Evolutionary conservation across 2,113 vertebrate species (phyloP).

Genomic region (Ceyx margarethae): DNA sequence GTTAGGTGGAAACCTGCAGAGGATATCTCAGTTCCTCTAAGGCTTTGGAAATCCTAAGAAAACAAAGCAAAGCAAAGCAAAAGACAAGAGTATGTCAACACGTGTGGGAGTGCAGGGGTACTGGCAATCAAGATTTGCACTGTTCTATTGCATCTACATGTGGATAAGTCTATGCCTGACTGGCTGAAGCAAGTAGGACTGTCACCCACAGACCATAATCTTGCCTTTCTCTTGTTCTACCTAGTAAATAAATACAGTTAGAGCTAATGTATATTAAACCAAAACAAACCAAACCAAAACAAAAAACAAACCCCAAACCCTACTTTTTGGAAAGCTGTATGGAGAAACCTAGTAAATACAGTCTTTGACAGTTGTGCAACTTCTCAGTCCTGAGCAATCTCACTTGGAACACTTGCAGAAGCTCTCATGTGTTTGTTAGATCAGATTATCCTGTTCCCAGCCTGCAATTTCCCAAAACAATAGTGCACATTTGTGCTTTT

Average conservation of each 20-base stretch:
- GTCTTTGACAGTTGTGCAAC: not conserved
- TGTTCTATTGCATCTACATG: not conserved
- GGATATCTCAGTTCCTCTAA: not conserved
- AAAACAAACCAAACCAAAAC: no score
- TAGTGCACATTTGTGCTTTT: not conserved
- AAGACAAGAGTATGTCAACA: not conserved
- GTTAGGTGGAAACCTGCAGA: not conserved
- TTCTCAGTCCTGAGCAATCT: not conserved
- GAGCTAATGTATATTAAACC: not conserved
- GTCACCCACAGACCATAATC: not conserved
- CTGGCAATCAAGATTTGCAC: not conserved
- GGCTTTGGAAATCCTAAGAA: not conserved
- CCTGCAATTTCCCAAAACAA: not conserved
- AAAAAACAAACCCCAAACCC: no score
- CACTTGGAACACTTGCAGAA: not conserved
- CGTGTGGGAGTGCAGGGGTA: accelerated
- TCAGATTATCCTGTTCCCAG: not conserved
- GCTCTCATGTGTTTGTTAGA: not conserved
- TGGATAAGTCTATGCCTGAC: not conserved
- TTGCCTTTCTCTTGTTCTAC: not conserved
- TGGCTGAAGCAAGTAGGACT: not conserved
- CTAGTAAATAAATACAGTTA: not conserved
- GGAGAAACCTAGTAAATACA: not conserved
- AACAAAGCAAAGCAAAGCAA: no score
- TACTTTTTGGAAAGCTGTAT: not conserved